These are phyloP conservation scores for Sisor rabdophorus DNA, from an alignment of 2,113 vertebrate species.

Conservation along the genomic window DNA sequence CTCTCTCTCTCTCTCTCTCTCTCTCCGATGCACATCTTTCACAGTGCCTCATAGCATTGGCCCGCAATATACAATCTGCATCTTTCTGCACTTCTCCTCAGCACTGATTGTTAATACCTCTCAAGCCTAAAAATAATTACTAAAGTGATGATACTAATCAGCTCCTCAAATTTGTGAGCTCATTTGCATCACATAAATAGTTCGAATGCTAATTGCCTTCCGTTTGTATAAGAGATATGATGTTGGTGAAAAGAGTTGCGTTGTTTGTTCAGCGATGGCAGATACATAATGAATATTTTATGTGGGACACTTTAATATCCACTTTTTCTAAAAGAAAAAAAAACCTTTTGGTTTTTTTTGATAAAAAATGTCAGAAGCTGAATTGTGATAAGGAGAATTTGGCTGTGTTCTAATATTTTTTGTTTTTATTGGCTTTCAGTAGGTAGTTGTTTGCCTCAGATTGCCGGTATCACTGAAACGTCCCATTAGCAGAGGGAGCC, in stretches of 20 bases:
- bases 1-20: not conserved
- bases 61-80: constrained; percentile 65
- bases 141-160: constrained; percentile 63
- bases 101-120: constrained; percentile 67
- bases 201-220: constrained; percentile 58
- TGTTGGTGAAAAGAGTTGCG: constrained; percentile 23
- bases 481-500: no score
- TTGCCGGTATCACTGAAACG: no score
- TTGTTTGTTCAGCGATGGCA: constrained; percentile 31
- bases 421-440: not conserved
- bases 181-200: constrained; percentile 67
- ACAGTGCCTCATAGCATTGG: constrained; percentile 56
- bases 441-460: not conserved
- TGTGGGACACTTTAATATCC: constrained; percentile 23
- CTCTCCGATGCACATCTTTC: constrained; percentile 36
- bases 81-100: constrained; percentile 65
- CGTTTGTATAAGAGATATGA: constrained; percentile 52
- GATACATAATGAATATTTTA: constrained; percentile 42
- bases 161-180: constrained; percentile 62
- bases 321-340: not conserved
- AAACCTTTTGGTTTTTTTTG: constrained; percentile 23
- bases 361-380: constrained; percentile 24
- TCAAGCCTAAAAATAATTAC: constrained; percentile 55
- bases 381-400: constrained; percentile 7
- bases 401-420: not conserved